Conservation (phyloP, 1,140 invertebrate genomes). For the Apocrypta bakeri region DNA sequence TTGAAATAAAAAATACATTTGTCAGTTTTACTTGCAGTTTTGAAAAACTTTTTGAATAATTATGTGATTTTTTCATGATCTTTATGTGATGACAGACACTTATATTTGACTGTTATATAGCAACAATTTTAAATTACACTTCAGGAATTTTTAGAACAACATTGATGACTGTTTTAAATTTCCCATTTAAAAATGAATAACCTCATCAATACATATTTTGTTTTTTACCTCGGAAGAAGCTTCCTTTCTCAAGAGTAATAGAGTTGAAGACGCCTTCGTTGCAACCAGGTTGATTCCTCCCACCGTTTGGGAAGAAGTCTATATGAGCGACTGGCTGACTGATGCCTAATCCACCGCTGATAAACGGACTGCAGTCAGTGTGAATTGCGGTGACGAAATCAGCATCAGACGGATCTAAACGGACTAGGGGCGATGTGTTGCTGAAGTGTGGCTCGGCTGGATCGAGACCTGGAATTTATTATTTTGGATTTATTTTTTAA, state of each 20-base stretch:
- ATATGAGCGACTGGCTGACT: slow-evolving; percentile 87
- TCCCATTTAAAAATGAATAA: no score
- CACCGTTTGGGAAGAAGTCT: slow-evolving; percentile 94
- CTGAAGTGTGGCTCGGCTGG: slow-evolving; percentile 95
- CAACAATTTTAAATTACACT: no score
- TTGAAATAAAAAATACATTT: no score
- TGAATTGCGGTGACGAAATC: slow-evolving; percentile 92
- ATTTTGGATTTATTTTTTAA: not conserved
- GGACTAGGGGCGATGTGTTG: slow-evolving; percentile 85
- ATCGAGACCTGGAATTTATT: slow-evolving; percentile 82
- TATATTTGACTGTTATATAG: no score
- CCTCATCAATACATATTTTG: no score
- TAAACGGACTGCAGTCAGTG: slow-evolving; percentile 88
- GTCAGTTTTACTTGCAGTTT: no score
- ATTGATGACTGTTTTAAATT: no score
- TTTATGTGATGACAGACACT: no score
- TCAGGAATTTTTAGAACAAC: no score
- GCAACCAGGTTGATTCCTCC: slow-evolving; percentile 89
- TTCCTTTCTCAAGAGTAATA: slow-evolving; percentile 80
- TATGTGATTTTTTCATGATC: no score
- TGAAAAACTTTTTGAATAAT: no score
- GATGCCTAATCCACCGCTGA: slow-evolving; percentile 88
- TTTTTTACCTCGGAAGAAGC: slow-evolving; percentile 76
- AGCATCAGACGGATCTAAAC: slow-evolving; percentile 89
- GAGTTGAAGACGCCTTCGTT: slow-evolving; percentile 81